phyloP scores from a whole-genome alignment of 2,797 vertebrate species.

The Amazonetta brasiliensis region DNA sequence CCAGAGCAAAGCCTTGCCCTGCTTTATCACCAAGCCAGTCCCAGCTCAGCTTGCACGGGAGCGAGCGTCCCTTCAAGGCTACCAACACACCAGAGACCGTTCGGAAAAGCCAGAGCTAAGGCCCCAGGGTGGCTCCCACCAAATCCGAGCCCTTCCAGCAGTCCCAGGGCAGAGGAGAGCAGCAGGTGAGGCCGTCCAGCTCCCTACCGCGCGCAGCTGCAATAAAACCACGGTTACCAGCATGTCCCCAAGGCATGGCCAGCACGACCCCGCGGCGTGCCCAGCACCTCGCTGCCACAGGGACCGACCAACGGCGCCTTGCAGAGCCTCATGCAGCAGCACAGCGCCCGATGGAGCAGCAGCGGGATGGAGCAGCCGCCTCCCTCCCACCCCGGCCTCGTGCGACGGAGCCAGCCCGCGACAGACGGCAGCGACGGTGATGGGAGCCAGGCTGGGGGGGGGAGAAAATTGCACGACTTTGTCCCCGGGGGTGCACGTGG shows the following conservation, averaged over 20 bases:
- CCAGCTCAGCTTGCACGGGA: background rate
- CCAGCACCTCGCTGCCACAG: background rate
- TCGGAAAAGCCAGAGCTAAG: background rate
- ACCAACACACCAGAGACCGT: background rate
- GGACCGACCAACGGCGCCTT: background rate
- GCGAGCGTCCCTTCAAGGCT: background rate
- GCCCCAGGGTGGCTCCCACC: background rate
- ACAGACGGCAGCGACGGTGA: background rate
- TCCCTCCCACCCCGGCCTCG: background rate
- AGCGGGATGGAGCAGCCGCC: background rate
- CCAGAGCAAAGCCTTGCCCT: background rate
- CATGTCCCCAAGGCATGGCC: accelerated
- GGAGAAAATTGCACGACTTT: background rate
- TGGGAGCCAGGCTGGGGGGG: background rate
- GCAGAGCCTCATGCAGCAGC: conserved; percentile 34
- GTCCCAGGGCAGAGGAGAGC: background rate
- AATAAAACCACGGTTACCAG: background rate
- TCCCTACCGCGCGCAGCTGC: background rate
- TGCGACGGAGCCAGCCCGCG: background rate
- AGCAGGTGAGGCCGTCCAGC: background rate
- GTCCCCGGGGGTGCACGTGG: background rate
- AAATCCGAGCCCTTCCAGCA: background rate
- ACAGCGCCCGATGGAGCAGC: background rate
- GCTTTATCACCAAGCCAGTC: background rate
- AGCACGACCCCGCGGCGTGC: background rate